Base-by-base conservation (phyloP, 2,113 vertebrate species). In the Cephalopterus ornatus region DNA sequence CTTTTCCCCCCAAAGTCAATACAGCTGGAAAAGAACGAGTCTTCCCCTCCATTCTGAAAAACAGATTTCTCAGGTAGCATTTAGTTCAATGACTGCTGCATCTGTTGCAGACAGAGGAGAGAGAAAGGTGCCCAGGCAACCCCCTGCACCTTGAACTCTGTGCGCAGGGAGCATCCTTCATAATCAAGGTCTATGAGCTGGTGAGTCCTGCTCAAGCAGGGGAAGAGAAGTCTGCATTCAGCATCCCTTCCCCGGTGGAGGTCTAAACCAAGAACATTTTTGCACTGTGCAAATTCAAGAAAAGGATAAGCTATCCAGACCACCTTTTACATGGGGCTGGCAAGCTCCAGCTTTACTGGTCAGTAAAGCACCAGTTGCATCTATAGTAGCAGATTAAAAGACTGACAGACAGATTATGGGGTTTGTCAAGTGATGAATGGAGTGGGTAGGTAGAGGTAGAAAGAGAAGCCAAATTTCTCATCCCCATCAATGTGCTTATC, bases 221-320 rank as follows among this genome's bases (percentile, higher is more conserved):
- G 3, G 10, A 66, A 74, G 47, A 44, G 61, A 75, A 20, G 33
- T 33, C 44, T 59, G 58, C 72, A 33, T 65, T 80, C 35, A 68
- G 35, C 67, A 70, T 8, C 30, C n/a, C 0, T 2, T 17, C 17
- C 10, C 20, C 56, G 58, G 1, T 1, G 0, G 22, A 85, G 46
- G n/a, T 92, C n/a, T 70, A 66, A 89, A 76, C 28, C 33, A 59
- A 88, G 35, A 24, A 73, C n/a, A 8, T 56, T 22, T 41, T 47
- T 85, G 46, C 66, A 28, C 46, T 46, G 19, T n/a, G 46, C 20
- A 88, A 62, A 20, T 37, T 87, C 37, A 77, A 71, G 55, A 49
- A 73, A 87, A 66, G 8, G 32, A 62, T 52, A n/a, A 68, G 49
- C 63, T 37, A 41, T 28, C 21, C 62, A 55, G 35, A 68, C 11